A percentile compares a stretch with the other conserved stretches of the same genome.
Evolutionary conservation across 35 echinoderm and acorn worm genomes (phyloP).

Genomic region (Diadema setosum): DNA sequence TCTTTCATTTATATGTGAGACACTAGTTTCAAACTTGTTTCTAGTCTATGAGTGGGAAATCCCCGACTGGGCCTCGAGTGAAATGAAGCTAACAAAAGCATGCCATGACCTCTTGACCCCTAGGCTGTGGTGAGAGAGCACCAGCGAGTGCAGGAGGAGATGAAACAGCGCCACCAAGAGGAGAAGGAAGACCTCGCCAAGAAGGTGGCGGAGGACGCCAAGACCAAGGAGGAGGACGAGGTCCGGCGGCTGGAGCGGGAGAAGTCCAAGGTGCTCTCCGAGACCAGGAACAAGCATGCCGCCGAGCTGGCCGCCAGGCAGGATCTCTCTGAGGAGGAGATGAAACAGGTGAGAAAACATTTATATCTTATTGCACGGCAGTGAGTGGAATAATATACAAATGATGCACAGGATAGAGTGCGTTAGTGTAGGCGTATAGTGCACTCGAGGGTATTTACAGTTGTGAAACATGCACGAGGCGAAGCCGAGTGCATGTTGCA

Average conservation of each 20-base stretch:
- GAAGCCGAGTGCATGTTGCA: no score
- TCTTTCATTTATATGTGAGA: no score
- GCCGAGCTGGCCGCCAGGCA: constrained; percentile 75
- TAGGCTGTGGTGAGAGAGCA: constrained; percentile 87
- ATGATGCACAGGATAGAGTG: no score
- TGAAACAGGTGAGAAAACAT: constrained; percentile 72
- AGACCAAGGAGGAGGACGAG: constrained; percentile 57
- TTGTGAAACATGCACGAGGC: no score
- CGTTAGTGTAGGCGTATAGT: no score
- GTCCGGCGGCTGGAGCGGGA: constrained; percentile 58
- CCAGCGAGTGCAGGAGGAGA: constrained; percentile 79
- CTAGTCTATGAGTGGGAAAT: no score
- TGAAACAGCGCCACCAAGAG: constrained; percentile 63
- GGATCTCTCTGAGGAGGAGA: constrained; percentile 84
- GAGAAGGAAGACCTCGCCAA: constrained; percentile 48
- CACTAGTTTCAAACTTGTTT: no score
- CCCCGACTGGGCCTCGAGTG: no score
- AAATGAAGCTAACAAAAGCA: no score
- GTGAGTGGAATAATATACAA: no score
- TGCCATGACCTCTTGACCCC: neutral
- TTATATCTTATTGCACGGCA: no score
- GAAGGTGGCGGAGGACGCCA: constrained; percentile 31
- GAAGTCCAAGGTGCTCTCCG: constrained; percentile 59
- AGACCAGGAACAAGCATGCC: constrained; percentile 89
- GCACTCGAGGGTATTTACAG: no score